A percentile compares a stretch with the other conserved stretches of the same genome.
Conservation (phyloP, 2,888 invertebrate genomes). For the Drosophila pseudotakahashii region DNA sequence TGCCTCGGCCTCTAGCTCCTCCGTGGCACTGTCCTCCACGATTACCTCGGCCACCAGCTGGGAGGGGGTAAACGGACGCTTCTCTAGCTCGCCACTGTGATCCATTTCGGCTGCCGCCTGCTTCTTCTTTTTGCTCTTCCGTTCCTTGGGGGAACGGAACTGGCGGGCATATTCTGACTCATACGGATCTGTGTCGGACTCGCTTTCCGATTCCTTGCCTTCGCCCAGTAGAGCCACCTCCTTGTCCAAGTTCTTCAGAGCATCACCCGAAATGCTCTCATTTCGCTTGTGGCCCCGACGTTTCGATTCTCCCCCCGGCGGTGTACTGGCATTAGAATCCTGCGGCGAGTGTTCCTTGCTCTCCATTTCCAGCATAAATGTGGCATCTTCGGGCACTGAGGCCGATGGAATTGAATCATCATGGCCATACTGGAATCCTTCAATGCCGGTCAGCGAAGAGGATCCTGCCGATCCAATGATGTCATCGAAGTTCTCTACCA, state of each 20-base stretch:
- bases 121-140: conserved; percentile 82
- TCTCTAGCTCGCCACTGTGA: conserved; percentile 80
- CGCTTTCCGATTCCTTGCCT: conserved; percentile 84
- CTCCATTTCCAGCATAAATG: conserved; percentile 76
- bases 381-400: conserved; percentile 75
- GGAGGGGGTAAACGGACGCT: conserved; percentile 83
- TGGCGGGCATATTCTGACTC: conserved; percentile 85
- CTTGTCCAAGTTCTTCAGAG: conserved; percentile 75
- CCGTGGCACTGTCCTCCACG: conserved; percentile 83
- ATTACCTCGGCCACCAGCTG: conserved; percentile 83
- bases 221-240: conserved; percentile 73
- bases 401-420: conserved; percentile 67
- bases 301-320: conserved; percentile 72
- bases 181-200: conserved; percentile 85
- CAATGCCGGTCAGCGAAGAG: conserved; percentile 83
- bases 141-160: conserved; percentile 82
- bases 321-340: conserved; percentile 67
- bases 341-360: conserved; percentile 75
- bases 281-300: conserved; percentile 86
- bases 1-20: conserved; percentile 83
- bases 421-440: conserved; percentile 75
- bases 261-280: conserved; percentile 84
- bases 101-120: conserved; percentile 83
- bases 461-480: conserved; percentile 82
- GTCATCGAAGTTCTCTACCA: conserved; percentile 83